A percentile compares a stretch with the other conserved stretches of the same genome.
phyloP scores from a whole-genome alignment of 1,140 invertebrate genomes.

The Heterodera carotae region DNA sequence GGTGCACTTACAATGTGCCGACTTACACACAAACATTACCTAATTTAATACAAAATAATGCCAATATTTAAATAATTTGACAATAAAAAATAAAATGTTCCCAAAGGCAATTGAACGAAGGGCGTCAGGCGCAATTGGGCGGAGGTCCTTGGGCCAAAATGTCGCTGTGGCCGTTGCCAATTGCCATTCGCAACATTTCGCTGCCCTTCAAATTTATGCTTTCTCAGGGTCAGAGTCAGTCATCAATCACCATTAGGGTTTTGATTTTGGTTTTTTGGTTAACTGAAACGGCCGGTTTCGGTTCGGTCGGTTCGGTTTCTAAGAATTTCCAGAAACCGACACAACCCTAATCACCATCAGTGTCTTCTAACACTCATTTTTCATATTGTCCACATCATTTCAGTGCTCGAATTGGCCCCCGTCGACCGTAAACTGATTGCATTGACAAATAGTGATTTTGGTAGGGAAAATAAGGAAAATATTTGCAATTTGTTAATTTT shows the following conservation, averaged over 20 bases:
- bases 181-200: slow-evolving; percentile 45
- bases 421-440: slow-evolving; percentile 35
- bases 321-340: no score
- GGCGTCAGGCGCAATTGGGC: slow-evolving; percentile 34
- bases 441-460: slow-evolving; percentile 33
- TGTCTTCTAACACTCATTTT: no score
- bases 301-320: no score
- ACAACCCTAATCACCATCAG: no score
- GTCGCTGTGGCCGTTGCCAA: slow-evolving; percentile 49
- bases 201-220: slow-evolving; percentile 49
- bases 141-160: slow-evolving; percentile 28
- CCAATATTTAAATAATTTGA: not conserved
- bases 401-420: slow-evolving; percentile 38
- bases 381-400: slow-evolving; percentile 13
- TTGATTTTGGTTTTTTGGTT: no score
- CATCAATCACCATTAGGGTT: not conserved
- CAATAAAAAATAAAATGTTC: not conserved
- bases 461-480: no score
- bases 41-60: no score
- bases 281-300: no score
- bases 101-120: slow-evolving; percentile 36
- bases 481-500: not conserved
- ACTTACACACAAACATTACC: no score
- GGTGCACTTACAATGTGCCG: no score
- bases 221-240: slow-evolving; percentile 39